A percentile compares a stretch with the other conserved stretches of the same genome.
These are phyloP conservation scores for Chloromyia formosa DNA, from an alignment of 2,888 invertebrate genomes.

Conservation along the genomic window DNA sequence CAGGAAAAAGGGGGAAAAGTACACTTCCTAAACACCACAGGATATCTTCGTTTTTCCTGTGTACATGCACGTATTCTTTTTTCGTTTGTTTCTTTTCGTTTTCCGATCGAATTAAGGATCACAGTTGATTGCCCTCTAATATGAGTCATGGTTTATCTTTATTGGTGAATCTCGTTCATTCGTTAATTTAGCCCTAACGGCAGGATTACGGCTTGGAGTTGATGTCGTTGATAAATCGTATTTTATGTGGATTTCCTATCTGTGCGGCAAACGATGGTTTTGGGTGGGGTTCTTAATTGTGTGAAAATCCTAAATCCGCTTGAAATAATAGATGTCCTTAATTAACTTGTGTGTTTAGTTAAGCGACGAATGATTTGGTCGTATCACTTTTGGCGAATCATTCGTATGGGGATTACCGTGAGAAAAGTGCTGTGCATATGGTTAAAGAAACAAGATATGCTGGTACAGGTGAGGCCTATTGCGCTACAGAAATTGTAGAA, in stretches of 20 bases:
- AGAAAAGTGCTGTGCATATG: too few species aligned
- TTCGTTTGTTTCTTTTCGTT: background rate
- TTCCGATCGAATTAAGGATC: constrained; percentile 25
- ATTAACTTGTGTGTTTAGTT: background rate
- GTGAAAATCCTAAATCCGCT: constrained; percentile 23
- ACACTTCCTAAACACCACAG: constrained; percentile 29
- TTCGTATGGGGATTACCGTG: too few species aligned
- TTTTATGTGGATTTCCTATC: constrained; percentile 12
- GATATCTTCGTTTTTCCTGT: background rate
- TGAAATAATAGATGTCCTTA: constrained; percentile 26
- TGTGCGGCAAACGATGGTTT: background rate
- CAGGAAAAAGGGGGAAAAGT: background rate
- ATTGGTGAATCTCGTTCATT: constrained; percentile 32
- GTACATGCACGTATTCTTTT: background rate
- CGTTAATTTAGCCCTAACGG: constrained; percentile 15
- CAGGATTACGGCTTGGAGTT: constrained; percentile 11
- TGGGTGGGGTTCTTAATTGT: constrained; percentile 33
- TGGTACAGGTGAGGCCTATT: too few species aligned
- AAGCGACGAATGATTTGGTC: too few species aligned
- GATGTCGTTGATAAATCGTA: constrained; percentile 23
- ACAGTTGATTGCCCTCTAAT: constrained; percentile 39
- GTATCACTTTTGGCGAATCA: too few species aligned
- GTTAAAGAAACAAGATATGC: too few species aligned
- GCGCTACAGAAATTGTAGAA: too few species aligned
- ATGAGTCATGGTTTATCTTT: constrained; percentile 40